phyloP scores from a whole-genome alignment of 1,140 invertebrate species.

The Carposina sasakii region DNA sequence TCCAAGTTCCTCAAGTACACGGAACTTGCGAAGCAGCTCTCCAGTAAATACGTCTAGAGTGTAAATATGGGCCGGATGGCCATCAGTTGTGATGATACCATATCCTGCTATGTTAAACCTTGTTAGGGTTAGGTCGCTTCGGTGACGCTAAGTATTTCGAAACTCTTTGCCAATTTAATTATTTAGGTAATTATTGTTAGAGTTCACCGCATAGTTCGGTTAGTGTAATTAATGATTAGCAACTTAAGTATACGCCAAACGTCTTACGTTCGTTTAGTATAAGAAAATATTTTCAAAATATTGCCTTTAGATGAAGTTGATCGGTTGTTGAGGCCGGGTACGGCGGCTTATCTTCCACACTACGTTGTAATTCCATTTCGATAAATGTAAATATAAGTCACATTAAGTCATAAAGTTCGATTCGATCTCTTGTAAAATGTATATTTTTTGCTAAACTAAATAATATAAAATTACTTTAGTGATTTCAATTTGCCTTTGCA shows the following conservation, averaged over 20 bases:
- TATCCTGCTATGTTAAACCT: slow-evolving; percentile 70
- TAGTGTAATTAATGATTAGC: slow-evolving; percentile 69
- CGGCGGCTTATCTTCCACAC: slow-evolving; percentile 58
- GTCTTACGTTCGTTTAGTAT: slow-evolving; percentile 68
- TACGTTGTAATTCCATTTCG: slow-evolving; percentile 67
- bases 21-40: slow-evolving; percentile 95
- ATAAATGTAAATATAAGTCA: slow-evolving; percentile 70
- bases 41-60: slow-evolving; percentile 92
- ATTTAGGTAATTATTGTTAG: slow-evolving; percentile 69
- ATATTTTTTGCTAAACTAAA: slow-evolving; percentile 70
- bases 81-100: slow-evolving; percentile 70
- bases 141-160: slow-evolving; percentile 69
- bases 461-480: slow-evolving; percentile 40
- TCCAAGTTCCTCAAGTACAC: slow-evolving; percentile 98
- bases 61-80: slow-evolving; percentile 40
- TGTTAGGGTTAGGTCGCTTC: slow-evolving; percentile 60
- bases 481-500: slow-evolving; percentile 27
- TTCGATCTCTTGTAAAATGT: slow-evolving; percentile 72
- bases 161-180: slow-evolving; percentile 73
- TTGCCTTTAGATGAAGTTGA: slow-evolving; percentile 59
- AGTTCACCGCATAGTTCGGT: slow-evolving; percentile 66
- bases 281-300: slow-evolving; percentile 71
- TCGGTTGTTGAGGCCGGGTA: slow-evolving; percentile 39
- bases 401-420: slow-evolving; percentile 66
- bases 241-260: slow-evolving; percentile 72